Conservation (phyloP, 2,113 vertebrate species). For the Tricholaema leucomelas region DNA sequence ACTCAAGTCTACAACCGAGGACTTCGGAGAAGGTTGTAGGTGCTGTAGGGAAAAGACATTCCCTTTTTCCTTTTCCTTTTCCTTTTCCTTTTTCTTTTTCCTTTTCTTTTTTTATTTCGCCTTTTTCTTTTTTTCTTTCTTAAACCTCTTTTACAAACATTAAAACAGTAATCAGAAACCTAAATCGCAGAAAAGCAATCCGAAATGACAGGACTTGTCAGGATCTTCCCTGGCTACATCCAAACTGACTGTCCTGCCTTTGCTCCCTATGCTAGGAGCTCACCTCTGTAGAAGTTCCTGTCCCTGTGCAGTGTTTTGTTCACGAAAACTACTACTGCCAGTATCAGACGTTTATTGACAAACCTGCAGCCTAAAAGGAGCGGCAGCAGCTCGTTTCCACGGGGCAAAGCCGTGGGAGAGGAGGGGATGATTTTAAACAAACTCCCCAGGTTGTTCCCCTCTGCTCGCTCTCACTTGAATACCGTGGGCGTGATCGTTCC, state of each 20-base stretch:
- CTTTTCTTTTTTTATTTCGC: no score
- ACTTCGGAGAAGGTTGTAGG: neutral
- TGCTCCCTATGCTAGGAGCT: neutral
- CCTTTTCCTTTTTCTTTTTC: no score
- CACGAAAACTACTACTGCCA: neutral
- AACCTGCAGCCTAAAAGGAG: neutral
- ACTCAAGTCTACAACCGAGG: neutral
- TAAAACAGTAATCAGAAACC: neutral
- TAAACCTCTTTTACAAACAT: no score
- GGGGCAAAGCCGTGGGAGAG: neutral
- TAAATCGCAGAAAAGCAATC: neutral
- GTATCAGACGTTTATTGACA: neutral
- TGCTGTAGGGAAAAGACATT: neutral
- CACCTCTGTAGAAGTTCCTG: neutral
- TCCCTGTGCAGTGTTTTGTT: neutral
- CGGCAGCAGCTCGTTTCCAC: neutral
- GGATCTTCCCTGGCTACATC: neutral
- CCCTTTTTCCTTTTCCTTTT: neutral
- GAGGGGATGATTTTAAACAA: slow-evolving; percentile 1
- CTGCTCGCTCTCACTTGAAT: neutral
- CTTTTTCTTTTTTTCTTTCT: no score
- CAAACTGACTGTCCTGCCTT: neutral
- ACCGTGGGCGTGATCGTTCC: neutral
- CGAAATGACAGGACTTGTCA: neutral
- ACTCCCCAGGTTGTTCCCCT: neutral